Base-by-base conservation (phyloP, 2,888 invertebrate species). In the Empis livida region DNA sequence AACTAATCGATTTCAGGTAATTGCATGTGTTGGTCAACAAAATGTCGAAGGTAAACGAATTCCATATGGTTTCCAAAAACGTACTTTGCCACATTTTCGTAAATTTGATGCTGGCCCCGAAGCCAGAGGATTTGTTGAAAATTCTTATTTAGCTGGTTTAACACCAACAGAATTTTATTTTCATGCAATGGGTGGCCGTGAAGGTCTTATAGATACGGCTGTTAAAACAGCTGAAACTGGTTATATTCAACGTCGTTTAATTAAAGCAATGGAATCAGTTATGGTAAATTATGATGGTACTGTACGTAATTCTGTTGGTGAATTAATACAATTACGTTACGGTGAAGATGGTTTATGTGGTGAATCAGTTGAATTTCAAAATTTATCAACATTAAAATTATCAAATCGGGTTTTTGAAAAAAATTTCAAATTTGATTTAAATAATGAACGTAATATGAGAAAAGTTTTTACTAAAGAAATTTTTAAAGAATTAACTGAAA, bases 41-140 rank as follows among this genome's bases (percentile, higher is more conserved):
- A 97, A 96, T 79, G 96, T 97, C 54, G 96, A 97, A 77, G 96
- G 96, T 71, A 96, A 96, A 74, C 90, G 96, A 63, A 97, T 97
- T 63, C 96, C 96, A 0, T 97, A 95, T 61, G 96, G 96, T 46
- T 97, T 97, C 69, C 82, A 94, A 48, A 95, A 96, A 67, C 78
- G 96, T 55, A 96, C 96, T 0, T 72, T 97, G 48, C 96, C 96
- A 1, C 96, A 97, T 67, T 97, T 97, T 73, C 96, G 96, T 65
- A 96, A 96, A 70, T 95, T 96, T 68, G 96, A 97, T 77, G 95
- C 95, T 62, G 96, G 96, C 75, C 96, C 96, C 10, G 95, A 95
- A 68, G 93, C 94, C 0, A 84, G 93, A 72, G 95, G 96, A 44
- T 97, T 97, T 71, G 96, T 97, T 50, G 95, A 96, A 71, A 97